Base-by-base conservation (phyloP, 2,113 vertebrate genomes). In the Serinus canaria region DNA sequence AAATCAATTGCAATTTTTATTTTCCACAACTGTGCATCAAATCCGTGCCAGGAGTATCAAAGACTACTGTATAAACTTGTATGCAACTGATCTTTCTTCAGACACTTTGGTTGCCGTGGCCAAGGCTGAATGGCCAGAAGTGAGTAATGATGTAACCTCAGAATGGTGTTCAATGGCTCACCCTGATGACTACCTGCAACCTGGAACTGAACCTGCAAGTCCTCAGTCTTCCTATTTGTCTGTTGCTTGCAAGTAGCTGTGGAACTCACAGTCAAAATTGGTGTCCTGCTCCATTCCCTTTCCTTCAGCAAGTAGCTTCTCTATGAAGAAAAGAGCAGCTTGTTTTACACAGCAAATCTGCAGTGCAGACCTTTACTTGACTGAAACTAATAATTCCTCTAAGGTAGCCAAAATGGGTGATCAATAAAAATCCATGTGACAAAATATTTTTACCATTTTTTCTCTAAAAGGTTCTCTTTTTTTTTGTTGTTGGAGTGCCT, bases 1-100 rank as follows among this genome's bases (percentile, higher is more conserved):
- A 94, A 95, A 91, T 70, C 85, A 93, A 53, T 82, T 58, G 60
- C 50, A 85, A 76, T 77, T 93, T 93, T 72, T 66, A 50, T 52
- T 90, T 95, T 73, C n/a, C 63, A 39, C 1, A 6, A 28, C 37
- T 1, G 0, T 21, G 52, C 67, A 73, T 69, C 37, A 41, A 62
- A 87, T 27, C 78, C 35, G 68, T 5, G 2, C 37, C 72, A 76
- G 72, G 31, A 63, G 12, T 56, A 66, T 33, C 2, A 3, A 68
- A 77, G 53, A 39, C 83, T 84, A 28, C 72, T 85, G 46, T 90
- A 83, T 87, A 67, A 84, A 47, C 33, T 33, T 74, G 21, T 1
- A 41, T 28, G 49, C 44, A 75, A 31, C 10, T 50, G 60, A 39
- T 15, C 41, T 81, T 85, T 81, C 64, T 76, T 70, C 37, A 68